Conservation (phyloP, 2,888 invertebrate species). For the Andricus quercusramuli region DNA sequence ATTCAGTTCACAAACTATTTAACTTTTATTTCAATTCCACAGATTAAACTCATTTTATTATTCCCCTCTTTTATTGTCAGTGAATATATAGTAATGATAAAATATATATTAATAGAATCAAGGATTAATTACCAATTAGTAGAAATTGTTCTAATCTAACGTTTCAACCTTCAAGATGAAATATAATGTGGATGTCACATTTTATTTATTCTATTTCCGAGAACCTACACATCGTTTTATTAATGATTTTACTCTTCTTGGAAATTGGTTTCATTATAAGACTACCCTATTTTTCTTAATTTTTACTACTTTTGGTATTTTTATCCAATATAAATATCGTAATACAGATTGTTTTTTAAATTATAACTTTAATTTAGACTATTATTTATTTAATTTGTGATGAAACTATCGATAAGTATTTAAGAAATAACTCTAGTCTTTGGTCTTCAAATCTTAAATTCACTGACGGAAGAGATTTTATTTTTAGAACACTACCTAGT, state of each 20-base stretch:
- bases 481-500: constrained; percentile 36
- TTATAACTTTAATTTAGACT: not conserved
- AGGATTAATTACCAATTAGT: too few relatives aligned
- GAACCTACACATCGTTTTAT: not conserved
- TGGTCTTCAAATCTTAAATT: constrained; percentile 37
- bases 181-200: constrained; percentile 1
- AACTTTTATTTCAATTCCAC: too few relatives aligned
- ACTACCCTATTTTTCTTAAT: not conserved
- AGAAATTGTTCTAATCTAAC: constrained; percentile 2
- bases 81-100: too few relatives aligned
- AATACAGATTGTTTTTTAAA: not conserved
- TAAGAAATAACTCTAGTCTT: constrained; percentile 34
- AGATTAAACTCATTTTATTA: too few relatives aligned
- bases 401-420: not conserved
- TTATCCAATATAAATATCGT: not conserved
- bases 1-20: too few relatives aligned
- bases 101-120: too few relatives aligned
- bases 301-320: not conserved
- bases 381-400: not conserved
- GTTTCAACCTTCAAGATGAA: not conserved
- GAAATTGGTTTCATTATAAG: constrained; percentile 10
- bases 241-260: constrained; percentile 3
- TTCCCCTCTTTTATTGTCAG: too few relatives aligned
- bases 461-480: constrained; percentile 38
- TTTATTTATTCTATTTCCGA: constrained; percentile 7